These are phyloP conservation scores for Neosilurus hyrtlii DNA, from an alignment of 2,797 vertebrate species.

Conservation along the genomic window DNA sequence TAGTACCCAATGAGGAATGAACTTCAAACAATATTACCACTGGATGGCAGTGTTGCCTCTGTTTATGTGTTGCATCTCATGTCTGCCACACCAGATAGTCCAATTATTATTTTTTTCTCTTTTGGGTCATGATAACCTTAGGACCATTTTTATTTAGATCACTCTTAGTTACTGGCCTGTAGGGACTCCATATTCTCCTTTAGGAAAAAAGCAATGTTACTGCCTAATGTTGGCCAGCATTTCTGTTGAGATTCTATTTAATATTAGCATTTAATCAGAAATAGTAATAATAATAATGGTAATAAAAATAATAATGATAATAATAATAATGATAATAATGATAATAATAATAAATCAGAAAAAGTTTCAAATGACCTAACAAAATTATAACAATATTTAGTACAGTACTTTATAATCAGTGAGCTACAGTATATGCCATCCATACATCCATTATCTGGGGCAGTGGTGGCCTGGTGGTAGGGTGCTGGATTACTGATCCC, in stretches of 20 bases:
- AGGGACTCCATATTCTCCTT: background rate
- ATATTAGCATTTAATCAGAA: background rate
- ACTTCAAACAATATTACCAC: conserved; percentile 47
- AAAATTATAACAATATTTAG: background rate
- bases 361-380: background rate
- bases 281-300: background rate
- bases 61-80: background rate
- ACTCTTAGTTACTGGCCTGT: background rate
- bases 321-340: too few species aligned
- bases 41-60: conserved; percentile 54
- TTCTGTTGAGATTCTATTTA: background rate
- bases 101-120: background rate
- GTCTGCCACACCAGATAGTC: background rate
- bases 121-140: background rate
- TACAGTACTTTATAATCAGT: background rate
- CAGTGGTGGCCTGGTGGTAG: too few species aligned
- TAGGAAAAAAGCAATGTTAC: background rate
- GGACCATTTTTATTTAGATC: background rate
- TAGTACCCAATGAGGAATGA: conserved; percentile 1
- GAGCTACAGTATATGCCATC: background rate
- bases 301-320: too few species aligned
- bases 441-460: background rate
- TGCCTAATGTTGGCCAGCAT: background rate
- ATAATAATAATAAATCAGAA: background rate
- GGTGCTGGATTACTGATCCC: too few species aligned